phyloP scores from a whole-genome alignment of 2,888 invertebrate genomes.

The Mythimna impura region DNA sequence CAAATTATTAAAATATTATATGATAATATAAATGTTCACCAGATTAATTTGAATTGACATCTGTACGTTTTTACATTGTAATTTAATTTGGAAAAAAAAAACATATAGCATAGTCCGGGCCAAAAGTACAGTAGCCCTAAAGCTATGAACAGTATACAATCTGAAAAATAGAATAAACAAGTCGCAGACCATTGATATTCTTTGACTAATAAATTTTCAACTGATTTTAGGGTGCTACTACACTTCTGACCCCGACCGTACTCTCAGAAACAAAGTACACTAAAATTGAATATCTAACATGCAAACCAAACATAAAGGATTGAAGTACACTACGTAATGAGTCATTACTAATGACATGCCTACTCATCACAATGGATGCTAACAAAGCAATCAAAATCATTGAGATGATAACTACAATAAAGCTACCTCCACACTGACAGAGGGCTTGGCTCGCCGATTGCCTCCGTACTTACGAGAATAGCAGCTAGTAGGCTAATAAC shows the following conservation, averaged over 20 bases:
- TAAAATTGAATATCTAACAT: neutral
- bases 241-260: neutral
- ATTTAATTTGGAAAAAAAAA: neutral
- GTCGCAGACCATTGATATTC: no score
- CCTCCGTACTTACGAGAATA: neutral
- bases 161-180: neutral
- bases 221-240: neutral
- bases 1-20: constrained; percentile 28
- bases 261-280: neutral
- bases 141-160: neutral
- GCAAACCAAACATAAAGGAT: neutral
- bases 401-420: constrained; percentile 10
- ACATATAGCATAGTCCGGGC: neutral
- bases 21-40: constrained; percentile 16
- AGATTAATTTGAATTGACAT: constrained; percentile 26
- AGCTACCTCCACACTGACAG: neutral
- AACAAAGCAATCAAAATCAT: constrained; percentile 17
- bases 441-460: neutral
- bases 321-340: neutral
- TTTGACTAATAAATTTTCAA: no score
- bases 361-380: constrained; percentile 5
- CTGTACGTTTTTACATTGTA: constrained; percentile 1
- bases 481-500: neutral
- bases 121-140: neutral
- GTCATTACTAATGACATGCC: no score